Evolutionary conservation across 2,797 vertebrate species (phyloP).

Genomic region (Arnoldichthys spilopterus): DNA sequence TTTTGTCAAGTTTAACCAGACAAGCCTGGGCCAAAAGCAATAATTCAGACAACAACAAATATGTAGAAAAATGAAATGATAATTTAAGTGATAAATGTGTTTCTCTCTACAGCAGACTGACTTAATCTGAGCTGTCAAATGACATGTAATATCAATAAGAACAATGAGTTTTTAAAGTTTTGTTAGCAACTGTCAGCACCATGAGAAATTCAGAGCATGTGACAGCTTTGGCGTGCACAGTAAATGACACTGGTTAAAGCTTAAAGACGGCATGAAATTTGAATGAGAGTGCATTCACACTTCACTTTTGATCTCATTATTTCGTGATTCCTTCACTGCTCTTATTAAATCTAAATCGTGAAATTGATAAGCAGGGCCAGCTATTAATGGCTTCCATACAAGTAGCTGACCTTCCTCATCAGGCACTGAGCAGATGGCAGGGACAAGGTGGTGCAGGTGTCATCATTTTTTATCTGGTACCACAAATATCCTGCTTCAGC

Average conservation of each 20-base stretch:
- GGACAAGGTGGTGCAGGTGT: not conserved
- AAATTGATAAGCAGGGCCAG: slow-evolving; percentile 9
- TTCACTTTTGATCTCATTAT: slow-evolving; percentile 28
- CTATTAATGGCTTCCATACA: slow-evolving; percentile 17
- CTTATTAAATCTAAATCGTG: slow-evolving; percentile 31
- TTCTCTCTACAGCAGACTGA: not conserved
- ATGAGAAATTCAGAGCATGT: slow-evolving; percentile 2
- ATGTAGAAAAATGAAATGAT: too few relatives aligned
- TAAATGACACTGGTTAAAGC: slow-evolving; percentile 27
- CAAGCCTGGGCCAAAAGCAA: too few relatives aligned
- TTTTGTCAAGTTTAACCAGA: too few relatives aligned
- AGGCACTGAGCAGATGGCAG: not conserved
- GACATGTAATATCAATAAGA: not conserved
- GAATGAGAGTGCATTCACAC: slow-evolving; percentile 32
- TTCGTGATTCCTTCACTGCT: slow-evolving; percentile 17
- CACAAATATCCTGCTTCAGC: not conserved
- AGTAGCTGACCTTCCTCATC: slow-evolving; percentile 26
- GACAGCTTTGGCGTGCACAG: not conserved
- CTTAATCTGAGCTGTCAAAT: not conserved
- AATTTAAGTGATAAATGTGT: too few relatives aligned
- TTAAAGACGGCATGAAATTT: slow-evolving; percentile 30
- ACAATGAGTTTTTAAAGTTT: not conserved
- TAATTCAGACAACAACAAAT: too few relatives aligned
- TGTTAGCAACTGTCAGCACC: not conserved
- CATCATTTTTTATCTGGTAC: not conserved